phyloP scores from a whole-genome alignment of 2,888 invertebrate genomes.

The Lepidochitona cinerea region DNA sequence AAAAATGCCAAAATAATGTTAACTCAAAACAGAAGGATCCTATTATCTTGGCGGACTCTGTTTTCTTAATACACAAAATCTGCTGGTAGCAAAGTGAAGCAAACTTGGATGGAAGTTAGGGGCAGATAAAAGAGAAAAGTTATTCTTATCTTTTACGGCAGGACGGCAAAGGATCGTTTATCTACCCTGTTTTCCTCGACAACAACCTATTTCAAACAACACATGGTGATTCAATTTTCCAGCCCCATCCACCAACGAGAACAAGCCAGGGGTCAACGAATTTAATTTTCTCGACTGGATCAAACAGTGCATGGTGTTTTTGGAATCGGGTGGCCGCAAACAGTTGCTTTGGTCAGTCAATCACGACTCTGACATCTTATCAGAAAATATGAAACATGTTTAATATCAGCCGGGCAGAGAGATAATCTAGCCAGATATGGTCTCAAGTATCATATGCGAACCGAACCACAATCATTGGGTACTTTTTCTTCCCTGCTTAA shows the following conservation, averaged over 20 bases:
- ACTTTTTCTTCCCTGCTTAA: too few species aligned
- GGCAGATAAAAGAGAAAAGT: not conserved
- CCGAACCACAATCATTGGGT: too few species aligned
- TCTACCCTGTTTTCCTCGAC: not conserved
- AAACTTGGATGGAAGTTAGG: too few species aligned
- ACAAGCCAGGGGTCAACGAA: not conserved
- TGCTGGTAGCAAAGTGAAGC: not conserved
- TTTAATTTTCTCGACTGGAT: not conserved
- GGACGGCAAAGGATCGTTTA: not conserved
- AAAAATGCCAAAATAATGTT: slow-evolving; percentile 6
- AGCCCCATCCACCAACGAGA: not conserved
- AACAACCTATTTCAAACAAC: not conserved
- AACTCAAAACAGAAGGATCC: not conserved
- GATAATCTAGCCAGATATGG: too few species aligned
- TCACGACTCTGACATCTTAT: too few species aligned
- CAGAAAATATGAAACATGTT: too few species aligned
- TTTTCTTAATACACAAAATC: not conserved
- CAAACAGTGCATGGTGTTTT: not conserved
- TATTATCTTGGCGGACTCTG: not conserved
- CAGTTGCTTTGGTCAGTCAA: not conserved
- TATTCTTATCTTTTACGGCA: slow-evolving; percentile 3
- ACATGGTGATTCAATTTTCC: slow-evolving; percentile 5
- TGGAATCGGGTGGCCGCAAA: not conserved
- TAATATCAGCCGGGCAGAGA: too few species aligned
- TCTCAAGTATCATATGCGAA: too few species aligned